Evolutionary conservation across 2,797 vertebrate genomes (phyloP).

Genomic region (Dendrocincla fuliginosa): DNA sequence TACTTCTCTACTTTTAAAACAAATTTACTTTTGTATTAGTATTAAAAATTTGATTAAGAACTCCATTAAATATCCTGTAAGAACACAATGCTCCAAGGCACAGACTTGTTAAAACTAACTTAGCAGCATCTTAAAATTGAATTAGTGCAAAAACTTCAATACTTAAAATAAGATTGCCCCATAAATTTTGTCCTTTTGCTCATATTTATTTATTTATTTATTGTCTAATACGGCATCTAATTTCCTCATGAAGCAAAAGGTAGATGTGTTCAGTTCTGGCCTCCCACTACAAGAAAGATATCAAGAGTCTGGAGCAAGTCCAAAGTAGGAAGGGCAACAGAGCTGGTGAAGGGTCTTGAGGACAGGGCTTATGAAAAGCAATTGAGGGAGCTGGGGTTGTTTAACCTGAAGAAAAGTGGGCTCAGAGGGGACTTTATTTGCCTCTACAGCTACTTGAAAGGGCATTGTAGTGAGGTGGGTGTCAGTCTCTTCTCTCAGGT

Average conservation of each 20-base stretch:
- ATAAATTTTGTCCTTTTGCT: not conserved
- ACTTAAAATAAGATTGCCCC: not conserved
- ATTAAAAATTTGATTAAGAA: not conserved
- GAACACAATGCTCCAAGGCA: not conserved
- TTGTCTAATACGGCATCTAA: not conserved
- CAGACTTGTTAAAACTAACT: not conserved
- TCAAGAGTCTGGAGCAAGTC: not conserved
- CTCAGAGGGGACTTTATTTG: not conserved
- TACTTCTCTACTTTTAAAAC: not conserved
- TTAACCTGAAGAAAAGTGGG: not conserved
- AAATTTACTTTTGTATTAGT: not conserved
- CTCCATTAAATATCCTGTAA: not conserved
- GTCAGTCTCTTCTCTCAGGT: not conserved
- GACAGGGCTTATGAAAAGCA: not conserved
- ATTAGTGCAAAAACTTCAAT: not conserved
- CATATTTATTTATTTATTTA: not conserved
- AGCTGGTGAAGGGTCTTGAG: not conserved
- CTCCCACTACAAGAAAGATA: not conserved
- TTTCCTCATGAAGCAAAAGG: not conserved
- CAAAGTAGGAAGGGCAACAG: not conserved
- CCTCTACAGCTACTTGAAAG: not conserved
- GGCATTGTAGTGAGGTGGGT: not conserved
- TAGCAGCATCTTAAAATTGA: not conserved
- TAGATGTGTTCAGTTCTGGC: not conserved
- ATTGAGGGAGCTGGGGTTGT: not conserved